Percentiles rank a stretch among this genome's conserved stretches.
Conservation (phyloP, 2,888 invertebrate species). For the Aethes cnicana region DNA sequence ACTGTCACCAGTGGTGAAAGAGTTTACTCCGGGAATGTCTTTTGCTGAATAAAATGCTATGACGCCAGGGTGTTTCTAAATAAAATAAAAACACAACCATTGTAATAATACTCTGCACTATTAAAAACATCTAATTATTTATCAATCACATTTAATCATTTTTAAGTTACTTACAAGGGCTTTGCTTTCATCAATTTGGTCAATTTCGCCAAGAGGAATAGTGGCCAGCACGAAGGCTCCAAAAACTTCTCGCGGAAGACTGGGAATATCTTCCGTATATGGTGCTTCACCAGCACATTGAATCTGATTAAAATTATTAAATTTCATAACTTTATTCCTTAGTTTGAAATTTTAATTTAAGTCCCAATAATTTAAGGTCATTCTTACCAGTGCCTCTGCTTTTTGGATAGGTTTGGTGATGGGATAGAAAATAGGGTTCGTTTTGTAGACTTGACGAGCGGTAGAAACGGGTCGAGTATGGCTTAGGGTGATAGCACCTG, state of each 20-base stretch:
- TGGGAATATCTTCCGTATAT: conserved; percentile 84
- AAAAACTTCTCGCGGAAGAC: conserved; percentile 82
- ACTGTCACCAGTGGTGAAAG: conserved; percentile 58
- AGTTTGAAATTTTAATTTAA: neutral
- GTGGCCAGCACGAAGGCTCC: conserved; percentile 85
- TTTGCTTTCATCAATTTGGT: conserved; percentile 80
- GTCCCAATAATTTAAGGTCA: neutral
- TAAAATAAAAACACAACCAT: neutral
- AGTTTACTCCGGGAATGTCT: conserved; percentile 86
- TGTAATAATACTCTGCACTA: neutral
- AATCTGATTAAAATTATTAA: too few species aligned
- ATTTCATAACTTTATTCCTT: conserved; percentile 36
- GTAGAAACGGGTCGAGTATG: conserved; percentile 78
- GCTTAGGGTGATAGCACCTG: conserved; percentile 65
- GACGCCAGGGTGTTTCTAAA: conserved; percentile 84
- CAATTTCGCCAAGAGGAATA: conserved; percentile 77
- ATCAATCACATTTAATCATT: neutral
- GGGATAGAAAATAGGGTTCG: conserved; percentile 84
- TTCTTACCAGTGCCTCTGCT: conserved; percentile 73
- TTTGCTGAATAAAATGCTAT: conserved; percentile 84
- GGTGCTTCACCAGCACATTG: conserved; percentile 86
- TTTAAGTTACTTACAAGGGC: conserved; percentile 80
- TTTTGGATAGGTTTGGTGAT: conserved; percentile 85
- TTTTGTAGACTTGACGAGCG: conserved; percentile 83
- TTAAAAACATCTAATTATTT: neutral